A percentile compares a stretch with the other conserved stretches of the same genome.
These are phyloP conservation scores for Anguilla obscura DNA, from an alignment of 2,797 vertebrate genomes.

Conservation along the genomic window DNA sequence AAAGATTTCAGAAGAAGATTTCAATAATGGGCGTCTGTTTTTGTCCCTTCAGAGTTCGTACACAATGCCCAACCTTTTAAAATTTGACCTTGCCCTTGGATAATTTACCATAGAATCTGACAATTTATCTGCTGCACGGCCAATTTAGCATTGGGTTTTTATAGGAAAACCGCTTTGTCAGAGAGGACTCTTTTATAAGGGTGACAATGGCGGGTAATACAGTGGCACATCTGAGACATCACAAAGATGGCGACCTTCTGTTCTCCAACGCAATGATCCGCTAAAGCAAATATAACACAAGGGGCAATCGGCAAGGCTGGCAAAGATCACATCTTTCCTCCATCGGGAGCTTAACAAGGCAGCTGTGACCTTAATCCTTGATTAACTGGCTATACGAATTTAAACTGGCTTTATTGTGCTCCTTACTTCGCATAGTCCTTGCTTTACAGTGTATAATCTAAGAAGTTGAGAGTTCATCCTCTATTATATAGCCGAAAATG, in stretches of 20 bases:
- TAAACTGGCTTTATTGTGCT: conserved; percentile 13
- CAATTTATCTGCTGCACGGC: not conserved
- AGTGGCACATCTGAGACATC: not conserved
- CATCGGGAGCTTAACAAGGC: conserved; percentile 12
- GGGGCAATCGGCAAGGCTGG: not conserved
- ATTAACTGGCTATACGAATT: conserved; percentile 12
- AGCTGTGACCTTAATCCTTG: not conserved
- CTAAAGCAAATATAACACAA: not conserved
- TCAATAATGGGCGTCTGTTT: not conserved
- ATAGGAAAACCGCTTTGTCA: not conserved
- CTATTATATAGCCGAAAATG: conserved; percentile 5
- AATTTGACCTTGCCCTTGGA: not conserved
- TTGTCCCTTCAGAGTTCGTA: not conserved
- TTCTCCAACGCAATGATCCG: not conserved
- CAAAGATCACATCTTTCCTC: not conserved
- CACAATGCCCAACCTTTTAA: not conserved
- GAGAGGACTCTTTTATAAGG: not conserved
- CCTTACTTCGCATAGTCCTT: not conserved
- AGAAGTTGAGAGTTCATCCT: not conserved
- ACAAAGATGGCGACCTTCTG: not conserved
- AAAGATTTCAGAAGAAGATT: not conserved
- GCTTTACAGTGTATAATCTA: not conserved
- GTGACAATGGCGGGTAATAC: not conserved
- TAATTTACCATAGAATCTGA: not conserved
- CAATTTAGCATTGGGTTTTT: not conserved